Evolutionary conservation across 2,797 vertebrate genomes (phyloP).

Genomic region (Sebastes goodei): DNA sequence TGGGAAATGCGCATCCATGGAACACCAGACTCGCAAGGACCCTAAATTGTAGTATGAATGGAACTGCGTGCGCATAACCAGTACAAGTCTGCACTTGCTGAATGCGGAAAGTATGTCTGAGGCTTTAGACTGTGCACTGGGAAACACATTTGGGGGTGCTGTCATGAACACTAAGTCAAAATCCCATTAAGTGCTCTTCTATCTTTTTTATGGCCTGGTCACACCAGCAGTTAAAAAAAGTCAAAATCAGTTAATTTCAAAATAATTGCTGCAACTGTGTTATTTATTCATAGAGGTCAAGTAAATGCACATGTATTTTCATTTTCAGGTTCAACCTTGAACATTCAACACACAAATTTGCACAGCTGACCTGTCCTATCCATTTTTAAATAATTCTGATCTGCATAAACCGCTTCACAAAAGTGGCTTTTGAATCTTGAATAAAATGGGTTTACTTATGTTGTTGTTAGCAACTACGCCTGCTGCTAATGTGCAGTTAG

Average conservation of each 20-base stretch:
- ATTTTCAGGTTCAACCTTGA: not conserved
- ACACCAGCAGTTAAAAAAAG: not conserved
- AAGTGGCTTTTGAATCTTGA: not conserved
- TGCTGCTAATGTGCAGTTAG: no score
- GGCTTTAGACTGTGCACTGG: not conserved
- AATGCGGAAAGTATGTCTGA: no score
- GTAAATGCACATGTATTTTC: no score
- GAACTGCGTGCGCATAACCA: fast-evolving
- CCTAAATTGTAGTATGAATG: no score
- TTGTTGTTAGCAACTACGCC: fast-evolving
- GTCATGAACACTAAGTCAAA: not conserved
- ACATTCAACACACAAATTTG: not conserved
- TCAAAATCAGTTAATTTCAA: not conserved
- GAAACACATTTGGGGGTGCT: not conserved
- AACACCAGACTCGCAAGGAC: no score
- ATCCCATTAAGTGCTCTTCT: not conserved
- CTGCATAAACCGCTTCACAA: not conserved
- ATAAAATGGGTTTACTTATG: not conserved
- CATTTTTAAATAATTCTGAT: not conserved
- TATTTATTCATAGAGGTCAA: not conserved
- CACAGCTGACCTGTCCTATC: fast-evolving
- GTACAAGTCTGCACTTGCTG: no score
- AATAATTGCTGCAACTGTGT: not conserved
- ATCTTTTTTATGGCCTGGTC: not conserved
- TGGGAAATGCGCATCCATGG: no score